phyloP scores from a whole-genome alignment of 2,113 vertebrate genomes.

The Tauraco erythrolophus region DNA sequence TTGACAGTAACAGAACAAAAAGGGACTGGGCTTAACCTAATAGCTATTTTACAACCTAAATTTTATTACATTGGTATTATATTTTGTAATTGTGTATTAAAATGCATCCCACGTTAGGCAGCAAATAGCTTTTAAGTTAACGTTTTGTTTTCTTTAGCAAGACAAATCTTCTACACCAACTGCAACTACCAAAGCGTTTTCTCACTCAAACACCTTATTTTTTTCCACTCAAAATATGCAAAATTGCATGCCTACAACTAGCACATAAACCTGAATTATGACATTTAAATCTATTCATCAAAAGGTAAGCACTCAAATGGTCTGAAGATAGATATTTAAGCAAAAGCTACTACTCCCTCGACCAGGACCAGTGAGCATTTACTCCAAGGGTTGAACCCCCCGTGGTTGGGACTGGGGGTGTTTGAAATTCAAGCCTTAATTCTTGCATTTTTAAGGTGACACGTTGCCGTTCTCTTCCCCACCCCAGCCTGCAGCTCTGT shows the following conservation, averaged over 20 bases:
- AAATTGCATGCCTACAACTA: background rate
- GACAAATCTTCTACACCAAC: background rate
- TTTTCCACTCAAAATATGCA: background rate
- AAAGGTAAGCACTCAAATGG: background rate
- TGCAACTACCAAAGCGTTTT: background rate
- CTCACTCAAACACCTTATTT: background rate
- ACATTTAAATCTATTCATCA: background rate
- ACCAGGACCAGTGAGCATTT: background rate
- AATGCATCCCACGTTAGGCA: background rate
- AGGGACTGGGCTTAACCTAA: background rate
- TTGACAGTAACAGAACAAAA: background rate
- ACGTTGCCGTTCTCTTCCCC: too few species aligned
- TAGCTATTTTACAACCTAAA: background rate
- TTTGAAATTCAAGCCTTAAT: background rate
- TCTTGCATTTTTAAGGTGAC: background rate
- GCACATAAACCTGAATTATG: background rate
- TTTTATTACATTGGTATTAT: background rate
- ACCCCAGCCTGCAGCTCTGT: background rate
- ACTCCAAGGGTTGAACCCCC: background rate
- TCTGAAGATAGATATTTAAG: background rate
- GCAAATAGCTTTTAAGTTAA: background rate
- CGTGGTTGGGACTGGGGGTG: background rate
- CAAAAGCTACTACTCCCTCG: background rate
- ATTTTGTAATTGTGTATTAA: background rate
- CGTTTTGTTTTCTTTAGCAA: background rate